Conservation (phyloP, 2,113 vertebrate genomes). For the Pterocles orientalis region DNA sequence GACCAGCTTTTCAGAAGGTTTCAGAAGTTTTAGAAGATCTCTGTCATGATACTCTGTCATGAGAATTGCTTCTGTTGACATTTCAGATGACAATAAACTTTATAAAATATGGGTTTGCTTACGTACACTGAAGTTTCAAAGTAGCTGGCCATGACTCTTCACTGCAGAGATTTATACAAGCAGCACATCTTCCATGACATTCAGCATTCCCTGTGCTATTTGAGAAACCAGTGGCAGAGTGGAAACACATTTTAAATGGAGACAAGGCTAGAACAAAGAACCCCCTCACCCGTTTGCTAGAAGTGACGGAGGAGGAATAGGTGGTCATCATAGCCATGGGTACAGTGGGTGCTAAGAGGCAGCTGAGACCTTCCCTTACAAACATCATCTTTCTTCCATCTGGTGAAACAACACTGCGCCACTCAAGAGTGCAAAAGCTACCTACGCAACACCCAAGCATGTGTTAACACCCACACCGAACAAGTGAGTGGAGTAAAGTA, state of each 20-base stretch:
- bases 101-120: not conserved
- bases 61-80: not conserved
- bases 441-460: not conserved
- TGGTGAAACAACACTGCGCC: not conserved
- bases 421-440: not conserved
- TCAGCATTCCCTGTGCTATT: rapidly evolving
- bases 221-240: not conserved
- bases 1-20: not conserved
- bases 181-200: not conserved
- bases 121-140: not conserved
- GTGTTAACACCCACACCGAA: not conserved
- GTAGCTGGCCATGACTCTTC: not conserved
- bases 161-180: not conserved
- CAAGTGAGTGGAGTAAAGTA: not conserved
- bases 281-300: not conserved
- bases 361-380: not conserved
- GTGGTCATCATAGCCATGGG: not conserved
- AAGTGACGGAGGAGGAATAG: not conserved
- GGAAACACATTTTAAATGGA: not conserved
- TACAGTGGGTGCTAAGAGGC: not conserved
- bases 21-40: not conserved
- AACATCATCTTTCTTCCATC: not conserved
- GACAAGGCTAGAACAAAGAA: not conserved
- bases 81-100: not conserved
- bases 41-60: not conserved